Evolutionary conservation across 2,113 vertebrate species (phyloP), one percentile per base, ranked within the genome.

Genomic region (Eolophus roseicapilla): DNA sequence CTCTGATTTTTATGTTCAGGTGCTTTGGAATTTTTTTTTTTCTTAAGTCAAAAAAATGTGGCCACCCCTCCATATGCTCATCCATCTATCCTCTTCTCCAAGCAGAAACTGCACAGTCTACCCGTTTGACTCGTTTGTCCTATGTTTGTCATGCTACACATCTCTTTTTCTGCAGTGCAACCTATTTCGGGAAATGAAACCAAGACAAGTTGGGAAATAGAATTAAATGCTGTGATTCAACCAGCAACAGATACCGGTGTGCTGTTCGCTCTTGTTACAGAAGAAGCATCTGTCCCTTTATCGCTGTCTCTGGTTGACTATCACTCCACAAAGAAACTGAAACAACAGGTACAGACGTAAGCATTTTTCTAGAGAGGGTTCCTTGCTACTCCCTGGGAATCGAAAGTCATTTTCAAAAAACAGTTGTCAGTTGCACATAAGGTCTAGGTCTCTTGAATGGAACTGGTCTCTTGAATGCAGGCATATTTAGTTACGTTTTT

Each of bases 281-380:
- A 98, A 78, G 98, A 98, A 96, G 86, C 93, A 18, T 94, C 94
- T 4, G 98, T 99, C 47, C 98, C 98, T 46, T 97, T 99, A 23
- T 99, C 99, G 2, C 92, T 99, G 5, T 97, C 98, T 59, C 97
- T 99, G 59, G 98, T 99, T 1, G 98, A 99, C 96, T 99, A 99
- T 96, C 98, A 99, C 95, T 98, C 99, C 13, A 98, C 97, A 55
- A 98, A 98, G 39, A 98, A 98, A 69, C 94, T 99, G 79, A 99
- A 98, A 97, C 96, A 97, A 84, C 98, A 99, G 98, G 99, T 99
- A 97, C 41, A 85, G 98, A 97, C n/a, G 14, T 53, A 37, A 69
- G 21, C 44, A 4, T 37, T 78, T 93, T 69, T 79, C 25, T 63
- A 35, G 28, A 80, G 37, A 59, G 53, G 15, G 44, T 41, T 53